Conservation (phyloP, 2,113 vertebrate species). For the Gymnorhina tibicen region DNA sequence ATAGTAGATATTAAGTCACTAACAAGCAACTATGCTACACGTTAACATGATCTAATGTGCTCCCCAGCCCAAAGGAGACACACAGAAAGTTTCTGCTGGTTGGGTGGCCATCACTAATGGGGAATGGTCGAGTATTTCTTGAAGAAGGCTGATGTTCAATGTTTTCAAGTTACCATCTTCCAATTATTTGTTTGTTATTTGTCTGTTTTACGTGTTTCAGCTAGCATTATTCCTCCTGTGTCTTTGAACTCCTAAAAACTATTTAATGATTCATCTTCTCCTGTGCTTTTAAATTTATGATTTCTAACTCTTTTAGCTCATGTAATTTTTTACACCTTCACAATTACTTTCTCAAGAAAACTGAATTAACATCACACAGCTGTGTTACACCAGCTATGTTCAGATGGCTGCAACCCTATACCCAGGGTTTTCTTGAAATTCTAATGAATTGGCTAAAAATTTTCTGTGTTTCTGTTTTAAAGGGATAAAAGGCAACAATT, state of each 20-base stretch:
- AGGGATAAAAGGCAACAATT: neutral
- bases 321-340: neutral
- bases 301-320: neutral
- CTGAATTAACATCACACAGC: neutral
- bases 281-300: neutral
- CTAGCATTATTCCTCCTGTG: neutral
- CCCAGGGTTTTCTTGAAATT: neutral
- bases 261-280: neutral
- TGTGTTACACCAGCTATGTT: neutral
- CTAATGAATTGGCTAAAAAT: neutral
- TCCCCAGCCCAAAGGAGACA: neutral
- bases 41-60: neutral
- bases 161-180: neutral
- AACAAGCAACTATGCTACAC: neutral
- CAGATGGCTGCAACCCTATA: neutral
- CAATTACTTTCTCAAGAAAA: neutral
- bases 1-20: neutral
- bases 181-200: neutral
- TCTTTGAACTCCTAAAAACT: neutral
- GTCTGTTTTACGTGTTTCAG: neutral
- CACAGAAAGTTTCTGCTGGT: neutral
- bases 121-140: neutral
- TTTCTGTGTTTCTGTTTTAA: neutral
- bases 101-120: neutral
- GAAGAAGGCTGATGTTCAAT: neutral